Conservation (phyloP, 2,797 vertebrate species). For the Gouania willdenowi region DNA sequence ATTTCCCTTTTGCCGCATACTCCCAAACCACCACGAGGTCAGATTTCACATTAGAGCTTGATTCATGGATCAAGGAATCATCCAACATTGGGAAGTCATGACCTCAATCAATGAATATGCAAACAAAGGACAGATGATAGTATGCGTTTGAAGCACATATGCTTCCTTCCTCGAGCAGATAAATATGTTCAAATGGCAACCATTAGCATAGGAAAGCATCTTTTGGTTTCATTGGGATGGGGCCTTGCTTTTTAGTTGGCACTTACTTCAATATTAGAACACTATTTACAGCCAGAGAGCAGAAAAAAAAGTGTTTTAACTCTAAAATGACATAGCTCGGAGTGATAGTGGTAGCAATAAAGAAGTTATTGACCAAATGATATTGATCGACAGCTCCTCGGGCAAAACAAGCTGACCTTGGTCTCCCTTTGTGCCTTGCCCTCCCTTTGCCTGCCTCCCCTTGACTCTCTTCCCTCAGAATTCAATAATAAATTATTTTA, state of each 20-base stretch:
- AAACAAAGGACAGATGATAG: constrained; percentile 51
- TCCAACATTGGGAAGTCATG: constrained; percentile 44
- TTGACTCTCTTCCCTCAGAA: constrained; percentile 87
- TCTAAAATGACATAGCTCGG: constrained; percentile 94
- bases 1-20: no score
- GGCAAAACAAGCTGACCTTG: constrained; percentile 97
- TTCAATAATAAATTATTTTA: constrained; percentile 99
- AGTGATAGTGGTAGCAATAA: constrained; percentile 98
- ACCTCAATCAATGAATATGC: constrained; percentile 61
- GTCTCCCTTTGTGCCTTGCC: constrained; percentile 90
- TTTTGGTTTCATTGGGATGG: constrained; percentile 55
- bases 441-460: constrained; percentile 80
- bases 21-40: constrained; percentile 21
- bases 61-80: constrained; percentile 42
- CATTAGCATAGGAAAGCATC: constrained; percentile 48
- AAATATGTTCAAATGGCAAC: constrained; percentile 48
- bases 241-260: constrained; percentile 53
- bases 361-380: constrained; percentile 99
- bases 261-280: constrained; percentile 67
- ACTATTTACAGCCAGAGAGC: constrained; percentile 45
- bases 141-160: constrained; percentile 32
- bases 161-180: constrained; percentile 21
- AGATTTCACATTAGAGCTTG: constrained; percentile 31
- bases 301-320: constrained; percentile 96
- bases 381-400: constrained; percentile 97